phyloP scores from a whole-genome alignment of 1,140 invertebrate genomes.

The Phthorimaea operculella region DNA sequence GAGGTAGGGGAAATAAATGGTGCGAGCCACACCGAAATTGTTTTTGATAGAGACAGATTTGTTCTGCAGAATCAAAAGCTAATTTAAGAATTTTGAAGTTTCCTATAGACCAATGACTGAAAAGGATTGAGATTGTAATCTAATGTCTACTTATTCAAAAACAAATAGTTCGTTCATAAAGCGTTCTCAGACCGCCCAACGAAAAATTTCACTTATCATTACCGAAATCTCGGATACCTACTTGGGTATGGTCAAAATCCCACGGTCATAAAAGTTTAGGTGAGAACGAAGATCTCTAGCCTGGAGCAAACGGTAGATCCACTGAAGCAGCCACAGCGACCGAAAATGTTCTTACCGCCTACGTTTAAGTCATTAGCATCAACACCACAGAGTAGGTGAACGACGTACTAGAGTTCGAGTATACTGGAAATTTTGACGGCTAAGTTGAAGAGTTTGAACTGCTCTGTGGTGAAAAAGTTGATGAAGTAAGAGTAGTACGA shows the following conservation, averaged over 20 bases:
- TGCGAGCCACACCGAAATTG: not conserved
- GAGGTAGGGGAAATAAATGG: constrained; percentile 5
- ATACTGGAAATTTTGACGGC: constrained; percentile 25
- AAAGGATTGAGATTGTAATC: too few relatives aligned
- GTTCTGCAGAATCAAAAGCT: too few relatives aligned
- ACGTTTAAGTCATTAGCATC: constrained; percentile 17
- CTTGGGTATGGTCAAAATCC: constrained; percentile 36
- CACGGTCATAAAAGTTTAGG: constrained; percentile 56
- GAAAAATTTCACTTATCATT: constrained; percentile 31
- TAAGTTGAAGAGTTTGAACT: constrained; percentile 14
- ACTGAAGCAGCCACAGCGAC: constrained; percentile 49
- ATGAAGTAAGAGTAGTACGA: constrained; percentile 33
- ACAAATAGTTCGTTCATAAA: not conserved
- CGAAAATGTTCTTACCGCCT: constrained; percentile 33
- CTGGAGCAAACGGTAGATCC: constrained; percentile 62
- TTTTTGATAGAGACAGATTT: not conserved
- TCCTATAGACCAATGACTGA: too few relatives aligned
- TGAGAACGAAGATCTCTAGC: constrained; percentile 55
- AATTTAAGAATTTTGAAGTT: too few relatives aligned
- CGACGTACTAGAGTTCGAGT: constrained; percentile 13
- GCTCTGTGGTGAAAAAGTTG: constrained; percentile 19
- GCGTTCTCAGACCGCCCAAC: not conserved
- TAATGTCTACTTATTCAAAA: too few relatives aligned
- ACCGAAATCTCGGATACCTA: constrained; percentile 23
- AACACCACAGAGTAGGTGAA: constrained; percentile 17